Conservation (phyloP, 2,113 vertebrate genomes). For the Anoplopoma fimbria region DNA sequence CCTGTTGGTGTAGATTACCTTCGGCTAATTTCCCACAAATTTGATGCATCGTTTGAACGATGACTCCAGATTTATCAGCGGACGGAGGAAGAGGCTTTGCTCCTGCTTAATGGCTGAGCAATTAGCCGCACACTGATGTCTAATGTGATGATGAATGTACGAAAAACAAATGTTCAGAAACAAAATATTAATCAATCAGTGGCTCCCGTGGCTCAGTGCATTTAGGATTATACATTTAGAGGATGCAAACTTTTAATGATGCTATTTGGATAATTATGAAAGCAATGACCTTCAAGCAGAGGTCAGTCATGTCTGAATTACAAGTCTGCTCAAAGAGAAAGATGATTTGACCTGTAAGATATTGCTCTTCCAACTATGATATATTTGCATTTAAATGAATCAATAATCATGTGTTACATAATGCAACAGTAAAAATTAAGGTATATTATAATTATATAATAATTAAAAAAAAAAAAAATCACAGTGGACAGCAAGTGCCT, state of each 20-base stretch:
- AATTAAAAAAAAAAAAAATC: not conserved
- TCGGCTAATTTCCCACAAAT: slow-evolving; percentile 1
- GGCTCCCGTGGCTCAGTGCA: not conserved
- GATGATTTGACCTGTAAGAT: not conserved
- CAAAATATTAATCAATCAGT: not conserved
- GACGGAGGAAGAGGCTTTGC: not conserved
- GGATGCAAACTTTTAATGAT: not conserved
- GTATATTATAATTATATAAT: no score
- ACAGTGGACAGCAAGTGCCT: not conserved
- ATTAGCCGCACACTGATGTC: not conserved
- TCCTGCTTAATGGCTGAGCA: not conserved
- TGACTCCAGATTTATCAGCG: not conserved
- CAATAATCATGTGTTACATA: not conserved
- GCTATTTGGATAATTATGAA: not conserved
- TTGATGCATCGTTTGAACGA: not conserved
- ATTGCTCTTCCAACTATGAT: not conserved
- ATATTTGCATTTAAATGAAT: not conserved
- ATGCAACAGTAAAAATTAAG: no score
- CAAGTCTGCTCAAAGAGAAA: not conserved
- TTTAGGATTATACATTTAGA: not conserved
- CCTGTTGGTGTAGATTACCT: not conserved
- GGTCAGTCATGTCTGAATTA: not conserved
- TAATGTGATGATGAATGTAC: slow-evolving; percentile 7
- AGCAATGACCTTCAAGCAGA: not conserved
- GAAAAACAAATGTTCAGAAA: not conserved